phyloP scores from a whole-genome alignment of 30 jellyfish, hydroid and myxozoan genomes.

The Aurelia sp. region DNA sequence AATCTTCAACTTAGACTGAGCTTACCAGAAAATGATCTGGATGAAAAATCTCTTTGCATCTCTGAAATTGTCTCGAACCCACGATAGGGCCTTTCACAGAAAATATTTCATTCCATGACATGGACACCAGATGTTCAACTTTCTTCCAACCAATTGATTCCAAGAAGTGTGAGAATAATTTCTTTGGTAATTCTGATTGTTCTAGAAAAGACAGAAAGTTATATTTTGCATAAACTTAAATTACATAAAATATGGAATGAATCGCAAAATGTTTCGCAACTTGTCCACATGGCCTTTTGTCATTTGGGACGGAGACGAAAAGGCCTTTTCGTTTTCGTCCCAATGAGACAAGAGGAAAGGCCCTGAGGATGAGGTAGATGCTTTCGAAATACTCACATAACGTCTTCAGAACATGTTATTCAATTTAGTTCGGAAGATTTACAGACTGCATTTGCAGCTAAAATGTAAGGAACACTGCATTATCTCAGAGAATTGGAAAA shows the following conservation, averaged over 20 bases:
- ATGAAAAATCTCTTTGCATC: slow-evolving; percentile 41
- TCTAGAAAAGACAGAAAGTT: not conserved
- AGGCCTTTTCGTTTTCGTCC: too few species aligned
- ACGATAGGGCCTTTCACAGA: slow-evolving; percentile 18
- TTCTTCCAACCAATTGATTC: slow-evolving; percentile 19
- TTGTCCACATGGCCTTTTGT: too few species aligned
- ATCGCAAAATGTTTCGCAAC: not conserved
- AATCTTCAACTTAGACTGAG: not conserved
- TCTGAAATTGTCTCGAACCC: not conserved
- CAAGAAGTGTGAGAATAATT: slow-evolving; percentile 11
- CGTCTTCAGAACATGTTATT: too few species aligned
- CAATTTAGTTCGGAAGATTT: too few species aligned
- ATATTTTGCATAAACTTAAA: not conserved
- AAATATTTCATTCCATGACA: slow-evolving; percentile 38
- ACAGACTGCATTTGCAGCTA: too few species aligned
- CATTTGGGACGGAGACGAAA: too few species aligned
- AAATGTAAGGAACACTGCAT: too few species aligned
- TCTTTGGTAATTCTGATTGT: slow-evolving; percentile 16
- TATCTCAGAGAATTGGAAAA: too few species aligned
- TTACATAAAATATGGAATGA: not conserved
- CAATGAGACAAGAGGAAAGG: too few species aligned
- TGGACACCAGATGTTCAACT: slow-evolving; percentile 17
- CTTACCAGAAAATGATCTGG: slow-evolving; percentile 80
- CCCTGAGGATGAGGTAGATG: too few species aligned
- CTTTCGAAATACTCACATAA: too few species aligned